Percentiles rank a stretch among this genome's conserved stretches.
Evolutionary conservation across 1,140 invertebrate species (phyloP).

Genomic region (Diabrotica undecimpunctata): DNA sequence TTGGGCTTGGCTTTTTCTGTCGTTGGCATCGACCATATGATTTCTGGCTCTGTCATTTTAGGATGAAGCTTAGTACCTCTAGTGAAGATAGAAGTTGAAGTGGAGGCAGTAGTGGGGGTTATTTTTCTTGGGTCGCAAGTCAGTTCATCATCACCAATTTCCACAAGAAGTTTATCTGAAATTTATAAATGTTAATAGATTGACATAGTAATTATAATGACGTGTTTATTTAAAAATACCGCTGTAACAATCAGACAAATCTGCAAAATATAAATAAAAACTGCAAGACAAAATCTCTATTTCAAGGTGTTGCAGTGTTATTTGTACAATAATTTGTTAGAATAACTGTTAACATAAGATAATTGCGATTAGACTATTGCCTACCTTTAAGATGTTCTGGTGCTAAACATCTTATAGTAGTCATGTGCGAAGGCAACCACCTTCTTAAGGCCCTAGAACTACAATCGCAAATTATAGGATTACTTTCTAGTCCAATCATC

Average conservation of each 20-base stretch:
- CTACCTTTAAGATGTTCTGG: constrained; percentile 65
- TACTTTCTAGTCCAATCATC: constrained; percentile 67
- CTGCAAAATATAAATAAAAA: too few relatives aligned
- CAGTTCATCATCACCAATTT: constrained; percentile 75
- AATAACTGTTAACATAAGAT: neutral
- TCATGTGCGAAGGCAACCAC: constrained; percentile 66
- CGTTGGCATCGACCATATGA: constrained; percentile 79
- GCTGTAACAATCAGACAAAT: too few relatives aligned
- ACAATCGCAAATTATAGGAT: constrained; percentile 84
- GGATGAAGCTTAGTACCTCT: constrained; percentile 51
- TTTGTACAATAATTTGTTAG: too few relatives aligned
- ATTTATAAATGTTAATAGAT: constrained; percentile 33
- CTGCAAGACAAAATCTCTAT: too few relatives aligned
- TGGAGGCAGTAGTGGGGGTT: constrained; percentile 49
- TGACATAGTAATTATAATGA: neutral
- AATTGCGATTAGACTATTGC: neutral
- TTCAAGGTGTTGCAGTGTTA: too few relatives aligned
- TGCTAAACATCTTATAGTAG: constrained; percentile 60
- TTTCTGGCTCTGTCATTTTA: constrained; percentile 68
- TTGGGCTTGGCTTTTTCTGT: constrained; percentile 52
- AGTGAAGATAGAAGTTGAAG: constrained; percentile 45
- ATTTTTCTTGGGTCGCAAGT: constrained; percentile 66
- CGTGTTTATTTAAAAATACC: neutral
- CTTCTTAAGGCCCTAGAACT: constrained; percentile 71
- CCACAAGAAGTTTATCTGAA: constrained; percentile 60